Evolutionary conservation across 2,113 vertebrate genomes (phyloP).

Genomic region (Acanthochromis polyacanthus): DNA sequence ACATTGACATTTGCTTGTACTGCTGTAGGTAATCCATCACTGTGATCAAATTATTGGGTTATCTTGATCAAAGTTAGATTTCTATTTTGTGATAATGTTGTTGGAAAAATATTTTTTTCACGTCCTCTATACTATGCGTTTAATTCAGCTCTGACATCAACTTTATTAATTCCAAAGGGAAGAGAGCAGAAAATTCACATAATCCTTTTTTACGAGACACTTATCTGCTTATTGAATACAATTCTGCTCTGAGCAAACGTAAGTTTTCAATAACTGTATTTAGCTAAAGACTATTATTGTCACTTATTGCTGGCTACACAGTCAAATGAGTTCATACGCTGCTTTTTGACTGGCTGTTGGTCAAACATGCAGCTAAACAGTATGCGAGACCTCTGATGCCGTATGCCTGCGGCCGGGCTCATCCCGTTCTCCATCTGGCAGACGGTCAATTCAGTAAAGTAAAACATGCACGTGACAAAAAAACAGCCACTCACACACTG

Average conservation of each 20-base stretch:
- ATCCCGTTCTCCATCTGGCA: constrained; percentile 21
- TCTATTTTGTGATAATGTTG: neutral
- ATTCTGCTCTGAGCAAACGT: neutral
- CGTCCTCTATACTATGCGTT: neutral
- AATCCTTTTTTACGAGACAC: too few relatives aligned
- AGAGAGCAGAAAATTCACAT: too few relatives aligned
- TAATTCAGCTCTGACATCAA: neutral
- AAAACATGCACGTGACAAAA: constrained; percentile 38
- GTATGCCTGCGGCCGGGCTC: constrained; percentile 8
- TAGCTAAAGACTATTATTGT: neutral
- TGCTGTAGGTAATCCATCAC: neutral
- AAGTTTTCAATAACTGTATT: neutral
- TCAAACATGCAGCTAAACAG: constrained; percentile 2
- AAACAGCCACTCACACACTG: neutral
- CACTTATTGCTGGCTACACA: neutral
- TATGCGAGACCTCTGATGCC: neutral
- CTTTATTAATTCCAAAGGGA: too few relatives aligned
- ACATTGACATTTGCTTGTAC: too few relatives aligned
- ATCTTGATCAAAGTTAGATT: neutral
- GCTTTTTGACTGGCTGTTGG: constrained; percentile 1
- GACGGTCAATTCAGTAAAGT: constrained; percentile 1
- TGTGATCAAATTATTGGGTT: neutral
- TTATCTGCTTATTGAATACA: neutral
- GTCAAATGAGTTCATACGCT: neutral
- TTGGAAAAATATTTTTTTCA: neutral